Percentiles rank a stretch among this genome's conserved stretches.
phyloP scores from a whole-genome alignment of 1,140 invertebrate genomes.

The Lepidurus arcticus region DNA sequence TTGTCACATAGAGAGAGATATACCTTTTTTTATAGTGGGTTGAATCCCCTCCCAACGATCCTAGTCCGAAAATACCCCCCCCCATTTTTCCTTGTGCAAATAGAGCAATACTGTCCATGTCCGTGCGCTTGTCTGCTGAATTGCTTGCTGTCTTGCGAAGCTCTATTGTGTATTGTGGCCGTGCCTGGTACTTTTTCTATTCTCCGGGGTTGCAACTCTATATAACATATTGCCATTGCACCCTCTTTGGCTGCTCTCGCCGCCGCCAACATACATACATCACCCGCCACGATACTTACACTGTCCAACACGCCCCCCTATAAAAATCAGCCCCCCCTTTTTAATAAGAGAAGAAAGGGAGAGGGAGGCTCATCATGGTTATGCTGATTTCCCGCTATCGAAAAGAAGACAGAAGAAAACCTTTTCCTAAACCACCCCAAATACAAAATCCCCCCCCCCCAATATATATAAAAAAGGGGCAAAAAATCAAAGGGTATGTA shows the following conservation, averaged over 20 bases:
- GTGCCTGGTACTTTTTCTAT: constrained; percentile 21
- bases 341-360: constrained; percentile 12
- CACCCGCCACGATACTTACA: constrained; percentile 12
- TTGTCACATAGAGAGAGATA: neutral
- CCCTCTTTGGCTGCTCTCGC: neutral
- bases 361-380: constrained; percentile 20
- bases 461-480: neutral
- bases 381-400: constrained; percentile 15
- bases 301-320: constrained; percentile 14
- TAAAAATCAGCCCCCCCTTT: constrained; percentile 21
- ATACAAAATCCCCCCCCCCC: neutral
- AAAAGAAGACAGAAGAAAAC: neutral
- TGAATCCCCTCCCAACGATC: neutral
- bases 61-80: neutral
- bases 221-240: constrained; percentile 10
- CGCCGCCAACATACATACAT: neutral
- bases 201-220: neutral
- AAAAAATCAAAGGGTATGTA: neutral
- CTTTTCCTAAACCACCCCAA: no score
- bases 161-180: neutral
- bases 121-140: constrained; percentile 6
- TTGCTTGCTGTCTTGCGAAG: neutral
- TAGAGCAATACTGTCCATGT: constrained; percentile 4
- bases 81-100: constrained; percentile 9
- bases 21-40: neutral